These are phyloP conservation scores for Erebia epiphron DNA, from an alignment of 2,888 invertebrate species.

Conservation along the genomic window DNA sequence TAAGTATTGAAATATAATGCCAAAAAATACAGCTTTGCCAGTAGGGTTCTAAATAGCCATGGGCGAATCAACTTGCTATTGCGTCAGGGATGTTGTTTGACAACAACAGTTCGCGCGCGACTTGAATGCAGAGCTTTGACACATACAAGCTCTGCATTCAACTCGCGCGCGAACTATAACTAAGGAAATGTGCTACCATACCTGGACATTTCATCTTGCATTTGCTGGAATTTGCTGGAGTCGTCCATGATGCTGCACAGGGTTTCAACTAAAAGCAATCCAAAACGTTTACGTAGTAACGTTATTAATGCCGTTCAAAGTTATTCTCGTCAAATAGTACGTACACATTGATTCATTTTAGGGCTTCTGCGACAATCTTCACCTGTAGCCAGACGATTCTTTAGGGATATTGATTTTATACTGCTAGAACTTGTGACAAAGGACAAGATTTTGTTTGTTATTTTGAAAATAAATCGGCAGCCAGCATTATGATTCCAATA, in stretches of 20 bases:
- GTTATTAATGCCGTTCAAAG: constrained; percentile 28
- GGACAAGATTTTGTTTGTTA: background rate
- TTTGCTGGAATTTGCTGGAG: constrained; percentile 86
- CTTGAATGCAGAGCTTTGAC: no score
- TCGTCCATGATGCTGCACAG: constrained; percentile 69
- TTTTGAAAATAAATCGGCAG: background rate
- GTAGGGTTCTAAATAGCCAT: no score
- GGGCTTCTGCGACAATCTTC: constrained; percentile 2
- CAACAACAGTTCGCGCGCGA: no score
- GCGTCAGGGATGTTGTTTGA: no score
- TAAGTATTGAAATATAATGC: no score
- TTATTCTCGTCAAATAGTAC: constrained; percentile 38
- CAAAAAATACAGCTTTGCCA: no score
- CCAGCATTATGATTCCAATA: background rate
- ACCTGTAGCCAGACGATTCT: no score
- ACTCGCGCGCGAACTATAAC: no score
- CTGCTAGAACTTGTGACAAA: background rate
- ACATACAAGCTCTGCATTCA: no score
- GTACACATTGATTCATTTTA: constrained; percentile 36
- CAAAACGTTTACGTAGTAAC: constrained; percentile 73
- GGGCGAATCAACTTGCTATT: no score
- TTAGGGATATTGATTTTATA: background rate
- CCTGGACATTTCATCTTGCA: constrained; percentile 97
- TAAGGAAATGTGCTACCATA: constrained; percentile 55
- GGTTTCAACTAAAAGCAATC: constrained; percentile 75